Evolutionary conservation across 2,113 vertebrate species (phyloP), one percentile per base, ranked within the genome.

Genomic region (Aegotheles bennettii): DNA sequence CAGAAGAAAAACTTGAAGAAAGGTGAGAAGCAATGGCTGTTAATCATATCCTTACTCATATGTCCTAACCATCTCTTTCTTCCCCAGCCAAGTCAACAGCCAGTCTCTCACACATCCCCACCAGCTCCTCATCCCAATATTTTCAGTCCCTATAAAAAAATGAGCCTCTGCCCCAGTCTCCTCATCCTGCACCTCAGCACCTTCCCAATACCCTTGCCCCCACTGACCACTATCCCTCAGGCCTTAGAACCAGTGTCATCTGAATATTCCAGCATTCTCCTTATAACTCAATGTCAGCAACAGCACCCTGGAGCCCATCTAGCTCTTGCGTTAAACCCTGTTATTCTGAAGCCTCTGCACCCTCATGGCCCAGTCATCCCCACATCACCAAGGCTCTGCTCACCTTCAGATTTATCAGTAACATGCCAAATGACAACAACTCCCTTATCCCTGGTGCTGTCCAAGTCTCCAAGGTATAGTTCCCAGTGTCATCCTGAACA

Each of bases 311-410:
- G 23, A 80, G 17, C 9, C 40, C 20, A 68, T n/a, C 29, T 76
- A 59, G 47, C 43, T 80, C 50, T 38, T 65, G 40, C 54, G 29
- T 56, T 84, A 76, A 70, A 43, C 7, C 33, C 4, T 50, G 7
- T 69, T 47, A 28, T 18, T 43, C 25, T 54, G 38, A 47, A 81
- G 73, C 14, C 8, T 69, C 36, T 67, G 11, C 11, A 26, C 18
- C 26, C 31, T 29, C 31, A 31, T 0, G 1, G 4, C 19, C 6
- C 53, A 43, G 23, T 13, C 53, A 47, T 11, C 5, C 23, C n/a
- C 20, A 10, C 31, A 21, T 48, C 19, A 26, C 24, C 70, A 57
- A 0, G 47, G 31, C 50, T 21, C n/a, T 77, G 28, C 29, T 87
- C 29, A 65, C 38, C 38, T 76, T 75, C 43, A 47, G 38, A 26